A percentile compares a stretch with the other conserved stretches of the same genome.
phyloP scores from a whole-genome alignment of 2,888 invertebrate species.

The Eristalis intricaria region DNA sequence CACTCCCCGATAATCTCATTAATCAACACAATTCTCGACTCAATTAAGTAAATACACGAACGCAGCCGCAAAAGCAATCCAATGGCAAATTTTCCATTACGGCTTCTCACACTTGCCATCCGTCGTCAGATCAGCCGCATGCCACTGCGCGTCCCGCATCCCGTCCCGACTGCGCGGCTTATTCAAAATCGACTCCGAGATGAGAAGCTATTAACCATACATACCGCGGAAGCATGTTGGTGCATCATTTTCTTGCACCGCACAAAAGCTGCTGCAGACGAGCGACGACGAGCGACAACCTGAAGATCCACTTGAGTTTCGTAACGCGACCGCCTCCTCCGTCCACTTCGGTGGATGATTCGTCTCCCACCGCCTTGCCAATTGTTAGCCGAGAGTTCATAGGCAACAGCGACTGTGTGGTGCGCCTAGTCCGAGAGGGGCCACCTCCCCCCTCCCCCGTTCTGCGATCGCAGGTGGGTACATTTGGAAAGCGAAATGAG shows the following conservation, averaged over 20 bases:
- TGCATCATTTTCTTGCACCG: constrained; percentile 40
- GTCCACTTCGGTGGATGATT: background rate
- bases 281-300: constrained; percentile 19
- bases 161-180: too few species aligned
- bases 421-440: constrained; percentile 6
- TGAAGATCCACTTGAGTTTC: constrained; percentile 68
- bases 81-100: constrained; percentile 59
- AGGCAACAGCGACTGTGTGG: constrained; percentile 12
- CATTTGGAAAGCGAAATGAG: constrained; percentile 40
- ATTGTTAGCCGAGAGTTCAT: constrained; percentile 10
- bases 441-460: too few species aligned
- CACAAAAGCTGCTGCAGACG: background rate
- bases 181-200: constrained; percentile 48
- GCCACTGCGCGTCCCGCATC: background rate
- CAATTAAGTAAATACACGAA: constrained; percentile 52
- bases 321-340: constrained; percentile 27
- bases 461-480: background rate
- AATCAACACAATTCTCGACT: constrained; percentile 56
- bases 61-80: constrained; percentile 41
- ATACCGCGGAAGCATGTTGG: constrained; percentile 52
- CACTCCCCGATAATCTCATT: constrained; percentile 40
- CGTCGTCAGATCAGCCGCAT: background rate
- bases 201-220: constrained; percentile 45
- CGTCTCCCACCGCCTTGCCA: constrained; percentile 4
- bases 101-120: constrained; percentile 34